Evolutionary conservation across 2,797 vertebrate genomes (phyloP), one percentile per base, ranked within the genome.

Genomic region (Enteromius mattozi): DNA sequence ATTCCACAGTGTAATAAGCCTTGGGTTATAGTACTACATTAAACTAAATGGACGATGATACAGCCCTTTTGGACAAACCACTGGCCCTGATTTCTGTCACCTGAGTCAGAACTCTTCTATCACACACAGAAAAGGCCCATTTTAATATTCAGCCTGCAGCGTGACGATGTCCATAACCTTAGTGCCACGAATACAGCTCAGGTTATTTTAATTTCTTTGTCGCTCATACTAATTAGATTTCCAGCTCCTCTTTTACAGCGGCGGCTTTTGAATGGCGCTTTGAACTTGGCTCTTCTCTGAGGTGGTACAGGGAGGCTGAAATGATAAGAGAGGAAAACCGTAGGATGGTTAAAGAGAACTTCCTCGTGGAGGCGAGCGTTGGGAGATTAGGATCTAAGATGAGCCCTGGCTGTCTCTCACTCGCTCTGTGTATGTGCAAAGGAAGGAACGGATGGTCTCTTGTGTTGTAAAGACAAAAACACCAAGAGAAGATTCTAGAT

Each of bases 161-260:
- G 2, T 70, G 49, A 51, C n/a, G 33, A 19, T 78, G 68, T 30
- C 70, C 66, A 69, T 45, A 80, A 78, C 83, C 74, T 61, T 27
- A 47, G 59, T 54, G 75, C 47, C 75, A 56, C 59, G 85, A 83
- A 83, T 82, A 86, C 69, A 40, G 70, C 76, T 86, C 19, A 45
- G 59, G 66, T 79, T 82, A 30, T 85, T 80, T 75, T 54, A 82
- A 82, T 81, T 69, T 74, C 77, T 87, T 81, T 87, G 79, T 87
- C 45, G 24, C 27, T 54, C 16, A 54, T 51, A 83, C 72, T 88
- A 87, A 85, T 83, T 78, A 77, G 85, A 86, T 87, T 85, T 72
- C 14, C 24, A 49, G 59, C 72, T 78, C 81, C 66, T 81, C 17
- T 81, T 86, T 80, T 80, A 70, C 54, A 56, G 81, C 45, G 45